Base-by-base conservation (phyloP, 2,888 invertebrate species). In the Melanostoma scalare region DNA sequence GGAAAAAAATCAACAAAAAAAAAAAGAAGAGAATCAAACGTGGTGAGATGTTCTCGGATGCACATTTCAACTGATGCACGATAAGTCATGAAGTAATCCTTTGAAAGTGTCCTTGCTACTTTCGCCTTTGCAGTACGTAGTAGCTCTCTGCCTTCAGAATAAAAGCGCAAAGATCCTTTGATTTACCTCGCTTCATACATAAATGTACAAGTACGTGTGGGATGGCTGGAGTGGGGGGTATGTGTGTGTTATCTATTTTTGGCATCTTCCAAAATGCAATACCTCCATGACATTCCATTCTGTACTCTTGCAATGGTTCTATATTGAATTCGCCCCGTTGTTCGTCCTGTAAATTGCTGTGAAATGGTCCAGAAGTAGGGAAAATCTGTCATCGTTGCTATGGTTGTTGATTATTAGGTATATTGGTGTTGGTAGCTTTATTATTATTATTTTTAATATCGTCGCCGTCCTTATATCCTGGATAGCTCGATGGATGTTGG, bases 11-110 rank as follows among this genome's bases (percentile, higher is more conserved):
- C n/a, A 10, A 52, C 33, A 30, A 30, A 58, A 46, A 48, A n/a
- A 38, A 63, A 31, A 9, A 44, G 10, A n/a, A 31, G 30, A 46
- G 3, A 30, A n/a, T 53, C 40, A 20, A 56, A 69, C 61, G 46
- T 35, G 31, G 10, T 38, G 5, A 52, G 10, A 42, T 36, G 52
- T 20, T 46, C 53, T 55, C 67, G 55, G 35, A 55, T 73, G 72
- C 78, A 82, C 67, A 71, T 71, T 67, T 36, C 69, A 6, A 74
- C 74, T 50, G 84, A 84, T 84, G 79, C 33, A 71, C 58, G 84
- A 84, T 84, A 84, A 79, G 84, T 75, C 84, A 84, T 74, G 84
- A 71, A 79, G 74, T 79, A 79, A 84, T 79, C 69, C 79, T 65
- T 56, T 44, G 50, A 33, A 74, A 84, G 79, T 50, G 79, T 84